phyloP scores from a whole-genome alignment of 2,797 vertebrate genomes.

The Balearica regulorum region DNA sequence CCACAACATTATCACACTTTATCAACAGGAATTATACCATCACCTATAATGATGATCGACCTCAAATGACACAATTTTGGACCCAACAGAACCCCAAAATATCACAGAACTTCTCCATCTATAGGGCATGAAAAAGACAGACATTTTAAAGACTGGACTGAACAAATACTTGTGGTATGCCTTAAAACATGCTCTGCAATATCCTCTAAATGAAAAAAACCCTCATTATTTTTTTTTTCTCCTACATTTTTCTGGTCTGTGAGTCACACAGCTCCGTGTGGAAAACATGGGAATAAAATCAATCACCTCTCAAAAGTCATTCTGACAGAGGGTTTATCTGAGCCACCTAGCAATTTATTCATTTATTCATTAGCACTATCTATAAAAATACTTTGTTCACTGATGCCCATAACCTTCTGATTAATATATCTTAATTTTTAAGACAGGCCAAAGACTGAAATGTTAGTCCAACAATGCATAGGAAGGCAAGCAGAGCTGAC shows the following conservation, averaged over 20 bases:
- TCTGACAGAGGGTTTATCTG: not conserved
- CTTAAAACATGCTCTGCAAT: not conserved
- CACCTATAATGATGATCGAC: not conserved
- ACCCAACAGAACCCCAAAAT: not conserved
- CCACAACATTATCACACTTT: not conserved
- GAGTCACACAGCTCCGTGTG: not conserved
- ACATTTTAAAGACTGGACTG: not conserved
- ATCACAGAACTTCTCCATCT: not conserved
- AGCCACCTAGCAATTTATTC: not conserved
- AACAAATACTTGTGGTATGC: not conserved
- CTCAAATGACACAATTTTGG: not conserved
- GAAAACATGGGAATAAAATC: not conserved
- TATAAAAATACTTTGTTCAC: not conserved
- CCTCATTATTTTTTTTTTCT: not conserved
- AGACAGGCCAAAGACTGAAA: not conserved
- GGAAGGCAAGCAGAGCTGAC: not conserved
- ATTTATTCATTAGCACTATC: not conserved
- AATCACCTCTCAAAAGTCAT: not conserved
- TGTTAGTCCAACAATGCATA: not conserved
- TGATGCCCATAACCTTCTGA: accelerated
- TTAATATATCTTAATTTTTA: not conserved
- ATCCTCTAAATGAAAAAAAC: not conserved
- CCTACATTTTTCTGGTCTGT: not conserved
- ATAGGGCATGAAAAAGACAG: not conserved
- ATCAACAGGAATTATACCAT: not conserved